phyloP scores from a whole-genome alignment of 2,888 invertebrate genomes.

The Caenorhabditis doughertyi region DNA sequence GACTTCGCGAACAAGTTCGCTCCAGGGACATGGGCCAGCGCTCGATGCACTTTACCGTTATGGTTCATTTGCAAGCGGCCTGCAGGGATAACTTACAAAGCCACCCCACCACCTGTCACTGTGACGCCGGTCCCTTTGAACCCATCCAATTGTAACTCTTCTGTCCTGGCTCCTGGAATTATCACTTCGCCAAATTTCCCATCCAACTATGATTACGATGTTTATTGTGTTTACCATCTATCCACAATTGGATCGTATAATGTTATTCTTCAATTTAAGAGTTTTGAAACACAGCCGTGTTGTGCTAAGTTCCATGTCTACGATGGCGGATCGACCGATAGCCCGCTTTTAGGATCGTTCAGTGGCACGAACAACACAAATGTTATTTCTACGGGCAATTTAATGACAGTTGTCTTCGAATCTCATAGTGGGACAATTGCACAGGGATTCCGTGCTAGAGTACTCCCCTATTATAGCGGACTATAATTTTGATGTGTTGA shows the following conservation, averaged over 20 bases:
- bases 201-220: neutral
- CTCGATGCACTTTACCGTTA: neutral
- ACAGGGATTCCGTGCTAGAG: no score
- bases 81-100: neutral
- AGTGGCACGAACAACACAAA: no score
- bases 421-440: no score
- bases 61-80: conserved; percentile 12
- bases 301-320: neutral
- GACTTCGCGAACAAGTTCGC: neutral
- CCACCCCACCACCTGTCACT: neutral
- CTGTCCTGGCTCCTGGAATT: neutral
- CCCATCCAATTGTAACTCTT: neutral
- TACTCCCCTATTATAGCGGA: no score
- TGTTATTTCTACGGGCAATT: no score
- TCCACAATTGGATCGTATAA: conserved; percentile 9
- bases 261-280: neutral
- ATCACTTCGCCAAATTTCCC: conserved; percentile 3
- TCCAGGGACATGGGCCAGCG: neutral
- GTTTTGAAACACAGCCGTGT: neutral
- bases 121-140: neutral
- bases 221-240: neutral
- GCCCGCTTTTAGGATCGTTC: neutral
- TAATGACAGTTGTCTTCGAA: no score
- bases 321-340: neutral
- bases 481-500: no score